Evolutionary conservation across 2,888 invertebrate genomes (phyloP).

Genomic region (Cheilosia vernalis): DNA sequence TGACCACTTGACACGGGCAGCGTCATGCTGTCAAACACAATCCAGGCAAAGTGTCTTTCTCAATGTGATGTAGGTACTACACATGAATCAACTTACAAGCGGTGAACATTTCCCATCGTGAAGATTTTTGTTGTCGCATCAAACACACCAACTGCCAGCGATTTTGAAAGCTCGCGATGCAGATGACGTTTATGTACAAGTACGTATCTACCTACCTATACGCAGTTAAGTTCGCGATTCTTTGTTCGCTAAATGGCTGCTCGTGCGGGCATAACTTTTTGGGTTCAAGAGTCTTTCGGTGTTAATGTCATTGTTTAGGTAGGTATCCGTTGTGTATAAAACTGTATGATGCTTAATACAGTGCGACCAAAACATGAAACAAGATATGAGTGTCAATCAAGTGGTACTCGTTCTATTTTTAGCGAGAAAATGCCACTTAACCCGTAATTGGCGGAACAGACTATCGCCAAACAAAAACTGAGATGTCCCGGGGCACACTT

Average conservation of each 20-base stretch:
- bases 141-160: not conserved
- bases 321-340: too few species aligned
- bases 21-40: conserved; percentile 19
- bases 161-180: conserved; percentile 17
- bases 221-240: not conserved
- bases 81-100: not conserved
- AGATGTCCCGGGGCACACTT: not conserved
- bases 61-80: not conserved
- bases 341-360: not conserved
- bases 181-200: conserved; percentile 17
- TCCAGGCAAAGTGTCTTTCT: conserved; percentile 30
- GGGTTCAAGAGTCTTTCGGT: conserved; percentile 28
- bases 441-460: too few species aligned
- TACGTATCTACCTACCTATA: not conserved
- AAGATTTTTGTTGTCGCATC: conserved; percentile 29
- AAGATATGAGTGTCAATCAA: not conserved
- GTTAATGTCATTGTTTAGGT: conserved; percentile 2
- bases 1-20: conserved; percentile 19
- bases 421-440: too few species aligned
- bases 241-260: conserved; percentile 10
- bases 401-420: too few species aligned
- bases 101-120: not conserved
- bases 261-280: conserved; percentile 25
- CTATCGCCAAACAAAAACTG: too few species aligned
- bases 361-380: not conserved